Conservation (phyloP, 2,113 vertebrate genomes). For the Pachyramphus minor region DNA sequence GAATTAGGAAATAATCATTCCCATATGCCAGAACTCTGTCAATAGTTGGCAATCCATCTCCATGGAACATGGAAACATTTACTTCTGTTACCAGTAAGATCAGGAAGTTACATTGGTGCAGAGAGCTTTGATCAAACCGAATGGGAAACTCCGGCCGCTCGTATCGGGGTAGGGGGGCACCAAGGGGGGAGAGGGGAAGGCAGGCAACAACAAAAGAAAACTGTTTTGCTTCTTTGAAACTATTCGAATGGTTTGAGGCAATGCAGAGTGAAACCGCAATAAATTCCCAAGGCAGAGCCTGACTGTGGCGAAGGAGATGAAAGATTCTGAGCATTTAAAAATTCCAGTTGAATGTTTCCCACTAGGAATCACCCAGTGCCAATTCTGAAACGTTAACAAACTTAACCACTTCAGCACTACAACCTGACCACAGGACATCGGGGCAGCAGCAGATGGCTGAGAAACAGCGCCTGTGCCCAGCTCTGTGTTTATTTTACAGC, state of each 20-base stretch:
- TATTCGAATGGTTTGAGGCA: constrained; percentile 78
- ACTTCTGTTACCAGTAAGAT: constrained; percentile 81
- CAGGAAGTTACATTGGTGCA: constrained; percentile 79
- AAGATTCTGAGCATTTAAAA: constrained; percentile 74
- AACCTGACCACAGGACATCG: not conserved
- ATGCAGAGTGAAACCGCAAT: constrained; percentile 75
- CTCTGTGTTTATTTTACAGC: constrained; percentile 16
- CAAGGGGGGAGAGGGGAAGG: constrained; percentile 45
- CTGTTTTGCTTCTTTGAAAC: constrained; percentile 75
- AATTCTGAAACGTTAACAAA: constrained; percentile 58
- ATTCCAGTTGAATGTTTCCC: constrained; percentile 69
- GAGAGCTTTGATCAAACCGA: constrained; percentile 83
- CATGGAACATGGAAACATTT: constrained; percentile 86
- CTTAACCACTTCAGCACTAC: constrained; percentile 72
- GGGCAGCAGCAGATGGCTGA: constrained; percentile 1
- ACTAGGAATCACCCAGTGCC: constrained; percentile 66
- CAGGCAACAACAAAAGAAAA: constrained; percentile 71
- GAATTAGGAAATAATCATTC: constrained; percentile 86
- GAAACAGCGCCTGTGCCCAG: not conserved
- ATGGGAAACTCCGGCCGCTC: constrained; percentile 71
- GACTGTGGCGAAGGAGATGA: constrained; percentile 74
- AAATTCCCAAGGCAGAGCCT: constrained; percentile 71
- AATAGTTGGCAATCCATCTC: constrained; percentile 79
- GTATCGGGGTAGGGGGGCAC: constrained; percentile 50
- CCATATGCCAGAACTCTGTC: constrained; percentile 80